Percentiles rank a stretch among this genome's conserved stretches.
phyloP scores from a whole-genome alignment of 1,140 invertebrate genomes.

The Nebria ingens region DNA sequence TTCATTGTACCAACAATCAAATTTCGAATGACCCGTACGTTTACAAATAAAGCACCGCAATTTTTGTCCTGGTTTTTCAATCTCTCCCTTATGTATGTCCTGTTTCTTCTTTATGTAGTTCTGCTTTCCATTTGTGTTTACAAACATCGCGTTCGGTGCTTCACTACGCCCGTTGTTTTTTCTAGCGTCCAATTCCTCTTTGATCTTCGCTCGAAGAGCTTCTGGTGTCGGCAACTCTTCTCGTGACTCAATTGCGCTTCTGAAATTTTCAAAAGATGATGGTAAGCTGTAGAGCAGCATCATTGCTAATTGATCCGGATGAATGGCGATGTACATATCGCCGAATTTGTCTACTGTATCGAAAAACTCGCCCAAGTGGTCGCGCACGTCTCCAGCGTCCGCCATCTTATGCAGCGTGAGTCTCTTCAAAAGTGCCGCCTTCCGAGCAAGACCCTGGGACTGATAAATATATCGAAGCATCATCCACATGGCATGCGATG shows the following conservation, averaged over 20 bases:
- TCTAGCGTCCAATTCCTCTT: not conserved
- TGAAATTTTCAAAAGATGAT: conserved; percentile 20
- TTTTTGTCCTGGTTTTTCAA: no score
- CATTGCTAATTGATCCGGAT: conserved; percentile 20
- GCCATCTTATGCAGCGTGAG: conserved; percentile 16
- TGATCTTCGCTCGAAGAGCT: not conserved
- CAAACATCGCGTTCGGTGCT: not conserved
- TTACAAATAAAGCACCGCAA: no score
- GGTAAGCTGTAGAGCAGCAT: conserved; percentile 23
- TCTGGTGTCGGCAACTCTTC: conserved; percentile 16
- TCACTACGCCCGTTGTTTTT: not conserved
- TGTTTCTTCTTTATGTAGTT: no score
- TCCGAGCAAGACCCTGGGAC: conserved; percentile 17
- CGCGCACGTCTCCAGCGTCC: conserved; percentile 15
- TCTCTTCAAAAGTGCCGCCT: conserved; percentile 13
- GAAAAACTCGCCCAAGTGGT: conserved; percentile 13
- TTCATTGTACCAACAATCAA: not conserved
- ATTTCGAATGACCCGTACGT: not conserved
- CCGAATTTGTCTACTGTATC: conserved; percentile 15
- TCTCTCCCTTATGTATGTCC: no score
- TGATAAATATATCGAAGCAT: conserved; percentile 14
- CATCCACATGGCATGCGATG: conserved; percentile 17
- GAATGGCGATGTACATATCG: conserved; percentile 15
- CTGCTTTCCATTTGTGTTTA: no score
- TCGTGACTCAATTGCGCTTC: conserved; percentile 21